phyloP scores from a whole-genome alignment of 2,113 vertebrate genomes.

The Trematocara stigmaticum region DNA sequence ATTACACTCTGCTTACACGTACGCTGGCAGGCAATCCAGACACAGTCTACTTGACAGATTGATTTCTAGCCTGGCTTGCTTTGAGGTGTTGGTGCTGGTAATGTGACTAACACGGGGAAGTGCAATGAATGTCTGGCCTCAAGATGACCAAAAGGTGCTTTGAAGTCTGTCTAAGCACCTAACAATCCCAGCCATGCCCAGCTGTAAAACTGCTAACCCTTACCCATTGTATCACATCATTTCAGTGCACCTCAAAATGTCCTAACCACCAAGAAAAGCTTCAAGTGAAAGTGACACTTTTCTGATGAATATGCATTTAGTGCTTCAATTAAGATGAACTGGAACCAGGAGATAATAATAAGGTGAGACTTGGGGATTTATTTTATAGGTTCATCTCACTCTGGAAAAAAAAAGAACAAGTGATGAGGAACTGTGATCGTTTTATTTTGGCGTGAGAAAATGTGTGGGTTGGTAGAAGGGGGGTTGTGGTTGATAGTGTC shows the following conservation, averaged over 20 bases:
- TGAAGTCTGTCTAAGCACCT: constrained; percentile 56
- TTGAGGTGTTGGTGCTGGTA: constrained; percentile 52
- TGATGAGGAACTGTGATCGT: constrained; percentile 6
- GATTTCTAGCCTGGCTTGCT: constrained; percentile 24
- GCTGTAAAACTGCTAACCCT: constrained; percentile 50
- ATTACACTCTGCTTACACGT: not conserved
- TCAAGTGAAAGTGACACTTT: not conserved
- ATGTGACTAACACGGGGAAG: constrained; percentile 45
- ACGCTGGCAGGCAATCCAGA: not conserved
- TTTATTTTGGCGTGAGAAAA: constrained; percentile 66
- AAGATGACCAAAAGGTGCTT: constrained; percentile 70
- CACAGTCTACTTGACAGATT: constrained; percentile 19
- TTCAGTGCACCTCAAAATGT: constrained; percentile 24
- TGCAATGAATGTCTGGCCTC: constrained; percentile 57
- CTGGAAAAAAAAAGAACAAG: not conserved
- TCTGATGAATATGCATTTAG: not conserved
- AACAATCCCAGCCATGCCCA: constrained; percentile 34
- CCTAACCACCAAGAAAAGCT: constrained; percentile 14
- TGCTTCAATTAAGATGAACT: constrained; percentile 10
- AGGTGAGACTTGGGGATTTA: not conserved
- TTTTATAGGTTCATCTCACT: constrained; percentile 28
- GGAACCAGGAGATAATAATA: not conserved
- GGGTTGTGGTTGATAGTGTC: constrained; percentile 9
- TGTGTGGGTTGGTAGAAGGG: constrained; percentile 23
- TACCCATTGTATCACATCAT: constrained; percentile 46